phyloP scores from a whole-genome alignment of 1,140 invertebrate genomes.

The Bilobella aurantiaca region DNA sequence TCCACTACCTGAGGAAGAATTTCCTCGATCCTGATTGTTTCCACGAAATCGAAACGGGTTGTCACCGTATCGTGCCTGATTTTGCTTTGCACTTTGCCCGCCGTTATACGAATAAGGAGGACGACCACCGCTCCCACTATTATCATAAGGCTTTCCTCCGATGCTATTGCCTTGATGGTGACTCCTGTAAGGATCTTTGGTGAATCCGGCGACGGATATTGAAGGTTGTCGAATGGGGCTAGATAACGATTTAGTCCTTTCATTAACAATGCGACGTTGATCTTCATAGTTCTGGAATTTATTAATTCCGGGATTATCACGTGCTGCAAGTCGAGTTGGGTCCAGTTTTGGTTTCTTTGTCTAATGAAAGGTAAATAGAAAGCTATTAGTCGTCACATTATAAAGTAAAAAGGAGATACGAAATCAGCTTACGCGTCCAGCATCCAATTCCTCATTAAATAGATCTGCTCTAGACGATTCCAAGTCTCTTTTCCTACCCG shows the following conservation, averaged over 20 bases:
- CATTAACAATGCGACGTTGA: background rate
- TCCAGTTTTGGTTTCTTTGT: slow-evolving; percentile 9
- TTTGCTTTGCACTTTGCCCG: too few relatives aligned
- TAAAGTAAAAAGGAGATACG: background rate
- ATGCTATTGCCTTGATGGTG: too few relatives aligned
- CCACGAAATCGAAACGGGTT: too few relatives aligned
- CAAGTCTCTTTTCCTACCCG: slow-evolving; percentile 3
- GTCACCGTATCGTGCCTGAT: too few relatives aligned
- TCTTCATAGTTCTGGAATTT: slow-evolving; percentile 19
- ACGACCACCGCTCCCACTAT: too few relatives aligned
- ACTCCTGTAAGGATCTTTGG: too few relatives aligned
- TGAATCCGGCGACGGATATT: too few relatives aligned
- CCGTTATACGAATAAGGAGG: too few relatives aligned
- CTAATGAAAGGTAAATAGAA: slow-evolving; percentile 5
- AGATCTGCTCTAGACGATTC: slow-evolving; percentile 16
- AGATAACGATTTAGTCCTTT: background rate
- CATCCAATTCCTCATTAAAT: slow-evolving; percentile 26
- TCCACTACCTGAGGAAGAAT: too few relatives aligned
- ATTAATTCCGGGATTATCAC: slow-evolving; percentile 4
- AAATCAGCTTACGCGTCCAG: slow-evolving; percentile 20
- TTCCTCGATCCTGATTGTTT: too few relatives aligned
- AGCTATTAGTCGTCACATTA: background rate
- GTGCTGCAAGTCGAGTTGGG: slow-evolving; percentile 9
- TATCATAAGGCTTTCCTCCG: too few relatives aligned
- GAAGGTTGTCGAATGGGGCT: too few relatives aligned